Percentiles rank a stretch among this genome's conserved stretches.
phyloP scores from a whole-genome alignment of 2,113 vertebrate species.

The Platichthys flesus region DNA sequence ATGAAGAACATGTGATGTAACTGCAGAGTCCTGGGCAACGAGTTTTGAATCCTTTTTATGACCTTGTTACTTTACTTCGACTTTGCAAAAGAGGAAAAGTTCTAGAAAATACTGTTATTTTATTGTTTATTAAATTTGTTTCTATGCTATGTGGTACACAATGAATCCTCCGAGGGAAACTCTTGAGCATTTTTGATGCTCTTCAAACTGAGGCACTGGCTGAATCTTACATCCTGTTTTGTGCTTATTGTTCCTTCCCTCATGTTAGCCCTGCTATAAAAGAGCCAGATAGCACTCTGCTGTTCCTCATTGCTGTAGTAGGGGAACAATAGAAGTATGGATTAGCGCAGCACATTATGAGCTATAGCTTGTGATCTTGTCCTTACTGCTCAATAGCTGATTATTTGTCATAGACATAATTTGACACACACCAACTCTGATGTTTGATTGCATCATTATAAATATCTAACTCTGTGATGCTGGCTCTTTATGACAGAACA shows the following conservation, averaged over 20 bases:
- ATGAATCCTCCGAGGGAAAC: not conserved
- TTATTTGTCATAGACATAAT: constrained; percentile 22
- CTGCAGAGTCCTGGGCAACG: not conserved
- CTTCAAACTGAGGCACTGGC: not conserved
- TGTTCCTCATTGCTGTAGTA: constrained; percentile 1
- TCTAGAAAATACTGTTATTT: not conserved
- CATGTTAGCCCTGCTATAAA: not conserved
- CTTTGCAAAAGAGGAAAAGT: not conserved
- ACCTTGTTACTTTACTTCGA: not conserved
- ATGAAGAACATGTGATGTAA: constrained; percentile 7
- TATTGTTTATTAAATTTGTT: not conserved
- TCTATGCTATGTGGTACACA: not conserved
- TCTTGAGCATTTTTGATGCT: not conserved
- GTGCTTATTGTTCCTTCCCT: not conserved
- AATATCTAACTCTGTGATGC: not conserved
- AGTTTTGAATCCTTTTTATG: constrained; percentile 4
- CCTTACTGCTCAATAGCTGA: not conserved
- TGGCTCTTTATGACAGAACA: not conserved
- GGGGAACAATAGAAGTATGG: constrained; percentile 28
- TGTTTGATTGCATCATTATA: constrained; percentile 1
- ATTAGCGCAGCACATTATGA: constrained; percentile 13
- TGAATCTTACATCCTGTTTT: constrained; percentile 3
- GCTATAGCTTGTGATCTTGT: not conserved
- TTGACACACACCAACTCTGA: not conserved
- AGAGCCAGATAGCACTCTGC: not conserved